A percentile compares a stretch with the other conserved stretches of the same genome.
Evolutionary conservation across 2,113 vertebrate species (phyloP).

Genomic region (Hystrix cristata): DNA sequence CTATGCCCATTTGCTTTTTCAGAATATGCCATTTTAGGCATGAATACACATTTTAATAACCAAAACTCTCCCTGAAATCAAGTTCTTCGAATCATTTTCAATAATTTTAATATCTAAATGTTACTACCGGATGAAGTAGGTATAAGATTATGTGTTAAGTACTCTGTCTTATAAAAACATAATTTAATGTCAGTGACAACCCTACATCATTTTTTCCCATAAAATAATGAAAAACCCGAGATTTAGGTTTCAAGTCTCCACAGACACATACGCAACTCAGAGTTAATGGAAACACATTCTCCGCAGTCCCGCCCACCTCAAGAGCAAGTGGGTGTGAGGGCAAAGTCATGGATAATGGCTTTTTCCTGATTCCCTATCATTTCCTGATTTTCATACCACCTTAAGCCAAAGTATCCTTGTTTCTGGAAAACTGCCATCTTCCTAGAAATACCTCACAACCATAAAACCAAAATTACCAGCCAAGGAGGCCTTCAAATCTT

Average conservation of each 20-base stretch:
- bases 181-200: constrained; percentile 11
- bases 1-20: background rate
- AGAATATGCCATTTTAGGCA: background rate
- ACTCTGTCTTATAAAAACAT: background rate
- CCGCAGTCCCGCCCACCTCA: background rate
- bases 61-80: background rate
- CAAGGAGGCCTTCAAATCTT: background rate
- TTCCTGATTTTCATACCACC: background rate
- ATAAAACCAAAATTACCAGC: background rate
- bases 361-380: background rate
- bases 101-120: constrained; percentile 18
- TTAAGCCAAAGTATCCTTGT: background rate
- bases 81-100: constrained; percentile 57
- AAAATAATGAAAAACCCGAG: background rate
- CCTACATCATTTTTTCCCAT: background rate
- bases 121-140: background rate
- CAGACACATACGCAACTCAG: background rate
- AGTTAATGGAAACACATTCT: background rate
- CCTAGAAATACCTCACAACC: background rate
- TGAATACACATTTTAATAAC: constrained; percentile 29
- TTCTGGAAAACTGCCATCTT: background rate
- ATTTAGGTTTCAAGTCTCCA: background rate
- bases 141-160: background rate
- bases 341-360: background rate
- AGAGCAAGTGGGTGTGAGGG: background rate